These are phyloP conservation scores for Parazoanthus swiftii DNA, from an alignment of 92 coral and sea anemone genomes.

Conservation along the genomic window DNA sequence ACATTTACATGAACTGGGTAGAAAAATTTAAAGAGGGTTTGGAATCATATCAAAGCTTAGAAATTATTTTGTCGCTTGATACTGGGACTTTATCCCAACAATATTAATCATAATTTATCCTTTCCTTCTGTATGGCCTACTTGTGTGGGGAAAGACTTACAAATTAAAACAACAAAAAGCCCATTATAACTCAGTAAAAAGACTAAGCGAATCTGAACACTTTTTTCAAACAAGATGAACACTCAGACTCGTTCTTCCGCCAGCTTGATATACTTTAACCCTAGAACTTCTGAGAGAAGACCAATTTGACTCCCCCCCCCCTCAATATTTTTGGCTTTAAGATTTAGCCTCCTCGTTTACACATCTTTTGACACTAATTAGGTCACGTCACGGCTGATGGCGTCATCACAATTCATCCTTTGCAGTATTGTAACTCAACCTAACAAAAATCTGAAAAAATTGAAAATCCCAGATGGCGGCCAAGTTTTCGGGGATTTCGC, in stretches of 20 bases:
- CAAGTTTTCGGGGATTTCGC: too few species aligned
- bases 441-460: too few species aligned
- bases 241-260: constrained; percentile 33
- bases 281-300: too few species aligned
- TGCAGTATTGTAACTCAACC: too few species aligned
- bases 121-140: constrained; percentile 15
- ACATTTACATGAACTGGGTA: constrained; percentile 11
- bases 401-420: too few species aligned
- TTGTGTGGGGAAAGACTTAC: constrained; percentile 9
- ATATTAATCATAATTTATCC: neutral
- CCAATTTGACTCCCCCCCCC: too few species aligned
- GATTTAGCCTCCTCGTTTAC: too few species aligned
- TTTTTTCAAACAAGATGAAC: constrained; percentile 34
- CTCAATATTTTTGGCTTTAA: too few species aligned
- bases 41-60: neutral
- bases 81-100: neutral
- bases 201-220: constrained; percentile 18
- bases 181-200: constrained; percentile 28
- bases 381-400: too few species aligned
- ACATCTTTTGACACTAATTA: too few species aligned
- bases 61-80: neutral
- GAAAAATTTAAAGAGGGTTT: constrained; percentile 2
- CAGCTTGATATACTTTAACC: constrained; percentile 3
- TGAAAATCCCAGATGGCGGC: too few species aligned
- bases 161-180: constrained; percentile 25